phyloP scores from a whole-genome alignment of 2,797 vertebrate genomes.

The Cossypha niveicapilla region DNA sequence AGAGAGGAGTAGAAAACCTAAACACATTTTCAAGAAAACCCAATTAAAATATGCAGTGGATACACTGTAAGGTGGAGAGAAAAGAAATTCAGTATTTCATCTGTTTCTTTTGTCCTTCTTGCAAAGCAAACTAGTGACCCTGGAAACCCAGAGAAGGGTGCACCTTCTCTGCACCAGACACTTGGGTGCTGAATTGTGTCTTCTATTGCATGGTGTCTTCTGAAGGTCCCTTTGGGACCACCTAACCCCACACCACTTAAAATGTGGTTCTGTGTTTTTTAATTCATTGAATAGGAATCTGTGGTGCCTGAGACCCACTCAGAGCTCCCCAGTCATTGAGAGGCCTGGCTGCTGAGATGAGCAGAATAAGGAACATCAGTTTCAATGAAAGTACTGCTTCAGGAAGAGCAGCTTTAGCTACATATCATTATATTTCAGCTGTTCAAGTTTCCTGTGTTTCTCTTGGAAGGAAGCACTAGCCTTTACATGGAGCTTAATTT shows the following conservation, averaged over 20 bases:
- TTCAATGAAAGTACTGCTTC: not conserved
- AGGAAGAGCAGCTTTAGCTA: not conserved
- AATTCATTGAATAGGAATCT: not conserved
- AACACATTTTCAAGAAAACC: not conserved
- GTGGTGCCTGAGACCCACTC: not conserved
- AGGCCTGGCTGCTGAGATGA: not conserved
- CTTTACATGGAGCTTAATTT: not conserved
- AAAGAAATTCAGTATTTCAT: not conserved
- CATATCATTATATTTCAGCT: not conserved
- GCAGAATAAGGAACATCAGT: not conserved
- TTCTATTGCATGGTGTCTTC: fast-evolving
- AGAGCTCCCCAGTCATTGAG: not conserved
- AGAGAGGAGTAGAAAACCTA: not conserved
- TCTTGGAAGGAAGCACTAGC: not conserved
- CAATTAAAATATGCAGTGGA: not conserved
- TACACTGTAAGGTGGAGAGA: not conserved
- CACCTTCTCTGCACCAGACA: not conserved
- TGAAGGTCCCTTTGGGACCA: not conserved
- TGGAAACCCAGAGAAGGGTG: not conserved
- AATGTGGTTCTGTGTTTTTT: not conserved
- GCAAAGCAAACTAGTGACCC: not conserved
- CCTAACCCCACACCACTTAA: not conserved
- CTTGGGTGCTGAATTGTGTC: fast-evolving
- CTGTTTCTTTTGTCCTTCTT: not conserved
- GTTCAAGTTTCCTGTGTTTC: not conserved